Base-by-base conservation (phyloP, 2,888 invertebrate genomes). In the Orthosia gracilis region DNA sequence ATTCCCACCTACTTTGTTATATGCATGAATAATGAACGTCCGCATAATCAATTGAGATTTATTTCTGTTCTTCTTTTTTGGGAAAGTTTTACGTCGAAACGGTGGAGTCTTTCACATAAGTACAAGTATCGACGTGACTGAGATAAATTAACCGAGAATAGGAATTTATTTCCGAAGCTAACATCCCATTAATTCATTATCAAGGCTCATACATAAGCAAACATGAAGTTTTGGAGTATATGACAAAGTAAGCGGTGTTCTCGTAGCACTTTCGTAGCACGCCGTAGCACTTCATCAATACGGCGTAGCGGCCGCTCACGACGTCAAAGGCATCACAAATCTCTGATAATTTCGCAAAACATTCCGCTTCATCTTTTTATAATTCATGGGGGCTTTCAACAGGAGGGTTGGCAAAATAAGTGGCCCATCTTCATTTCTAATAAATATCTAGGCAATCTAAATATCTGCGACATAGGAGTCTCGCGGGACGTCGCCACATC, bases 21-120 rank as follows among this genome's bases (percentile, higher is more conserved):
- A 75, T 23, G 26, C 65, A 52, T 64, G 61, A 69, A 71, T 81
- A 69, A 71, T 76, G 76, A 81, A 76, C 77, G 54, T 58, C 47
- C 31, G 54, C 23, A 66, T 69, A 65, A 68, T 70, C 58, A 71
- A 82, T 84, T 80, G 76, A 76, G 70, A 81, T 82, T 84, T 84
- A 76, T 81, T 75, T 79, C 61, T 73, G 61, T 68, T 67, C 47
- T 74, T 70, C 45, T 57, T 83, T 62, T 65, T 52, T 4, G 40
- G 17, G 40, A 47, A 67, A 52, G 40, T 82, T 49, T 67, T 68
- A 45, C 59, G 18, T 23, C 17, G 59, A n/a, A 67, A 21, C n/a
- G 45, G 50, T 64, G 26, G 50, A 65, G 82, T 69, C 61, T 74
- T 52, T 52, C 26, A 23, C 54, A n/a, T 31, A 17, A 31, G 55